Percentiles rank a stretch among this genome's conserved stretches.
Evolutionary conservation across 2,888 invertebrate genomes (phyloP).

Genomic region (Parnassius orleans): DNA sequence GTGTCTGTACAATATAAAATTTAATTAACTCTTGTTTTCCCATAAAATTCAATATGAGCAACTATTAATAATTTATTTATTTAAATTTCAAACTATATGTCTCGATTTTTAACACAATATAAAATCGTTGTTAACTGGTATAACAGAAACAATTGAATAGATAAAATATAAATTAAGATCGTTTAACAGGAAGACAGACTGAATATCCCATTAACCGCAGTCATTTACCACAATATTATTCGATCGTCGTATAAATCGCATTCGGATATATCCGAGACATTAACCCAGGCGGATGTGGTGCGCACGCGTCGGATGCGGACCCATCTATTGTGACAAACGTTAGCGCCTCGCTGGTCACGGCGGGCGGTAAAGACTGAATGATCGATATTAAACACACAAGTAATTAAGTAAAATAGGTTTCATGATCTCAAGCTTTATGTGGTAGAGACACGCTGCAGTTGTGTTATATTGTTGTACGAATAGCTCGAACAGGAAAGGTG

Average conservation of each 20-base stretch:
- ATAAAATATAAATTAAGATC: constrained; percentile 1
- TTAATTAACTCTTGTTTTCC: too few species aligned
- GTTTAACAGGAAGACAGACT: constrained; percentile 13
- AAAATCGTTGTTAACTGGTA: background rate
- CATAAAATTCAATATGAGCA: too few species aligned
- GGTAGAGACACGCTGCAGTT: too few species aligned
- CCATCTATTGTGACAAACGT: constrained; percentile 64
- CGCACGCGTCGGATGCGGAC: constrained; percentile 64
- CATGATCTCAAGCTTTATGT: too few species aligned
- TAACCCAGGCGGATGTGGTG: constrained; percentile 54
- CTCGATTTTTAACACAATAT: too few species aligned
- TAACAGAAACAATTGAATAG: background rate
- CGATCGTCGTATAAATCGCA: constrained; percentile 62
- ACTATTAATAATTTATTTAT: too few species aligned
- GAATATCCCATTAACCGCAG: constrained; percentile 26
- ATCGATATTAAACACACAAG: background rate
- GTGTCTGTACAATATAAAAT: too few species aligned
- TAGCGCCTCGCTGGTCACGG: constrained; percentile 43
- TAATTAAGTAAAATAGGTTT: background rate
- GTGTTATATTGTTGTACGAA: too few species aligned
- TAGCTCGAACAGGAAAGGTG: too few species aligned
- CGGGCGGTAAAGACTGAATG: constrained; percentile 9
- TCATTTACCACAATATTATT: constrained; percentile 52
- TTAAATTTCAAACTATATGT: too few species aligned
- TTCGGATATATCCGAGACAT: constrained; percentile 67